These are phyloP conservation scores for Zeuzera pyrina DNA, from an alignment of 2,888 invertebrate genomes.

Conservation along the genomic window DNA sequence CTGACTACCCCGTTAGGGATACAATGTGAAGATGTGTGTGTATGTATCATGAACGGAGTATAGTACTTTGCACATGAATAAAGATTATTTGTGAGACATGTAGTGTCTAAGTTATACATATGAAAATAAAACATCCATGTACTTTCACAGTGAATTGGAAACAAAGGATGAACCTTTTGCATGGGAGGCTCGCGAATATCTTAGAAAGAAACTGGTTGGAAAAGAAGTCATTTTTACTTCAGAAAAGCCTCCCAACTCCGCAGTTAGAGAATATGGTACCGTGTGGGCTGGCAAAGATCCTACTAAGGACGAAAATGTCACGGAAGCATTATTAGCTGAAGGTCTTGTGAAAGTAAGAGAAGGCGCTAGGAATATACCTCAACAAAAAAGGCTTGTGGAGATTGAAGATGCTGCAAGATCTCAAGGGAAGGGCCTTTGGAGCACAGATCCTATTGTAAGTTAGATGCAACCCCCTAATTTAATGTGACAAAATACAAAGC, in stretches of 20 bases:
- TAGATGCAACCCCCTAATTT: too few species aligned
- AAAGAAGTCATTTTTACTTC: slow-evolving; percentile 89
- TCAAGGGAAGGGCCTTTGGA: slow-evolving; percentile 90
- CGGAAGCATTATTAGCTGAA: slow-evolving; percentile 89
- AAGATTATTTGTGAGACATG: too few species aligned
- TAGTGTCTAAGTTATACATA: too few species aligned
- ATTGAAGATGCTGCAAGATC: slow-evolving; percentile 92
- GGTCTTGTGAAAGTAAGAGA: slow-evolving; percentile 88
- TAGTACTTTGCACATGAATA: too few species aligned
- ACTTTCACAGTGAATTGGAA: slow-evolving; percentile 75
- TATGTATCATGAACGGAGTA: too few species aligned
- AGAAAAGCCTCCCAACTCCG: slow-evolving; percentile 87
- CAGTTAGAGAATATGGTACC: slow-evolving; percentile 88
- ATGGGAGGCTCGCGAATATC: slow-evolving; percentile 97
- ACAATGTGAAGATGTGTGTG: too few species aligned
- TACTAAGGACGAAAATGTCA: slow-evolving; percentile 87
- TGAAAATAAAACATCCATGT: too few species aligned
- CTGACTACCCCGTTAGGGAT: too few species aligned
- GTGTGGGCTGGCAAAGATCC: slow-evolving; percentile 89
- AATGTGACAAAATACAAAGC: too few species aligned
- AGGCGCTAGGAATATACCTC: slow-evolving; percentile 73
- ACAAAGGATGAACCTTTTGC: slow-evolving; percentile 94
- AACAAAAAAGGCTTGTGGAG: slow-evolving; percentile 80
- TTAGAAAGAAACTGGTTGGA: slow-evolving; percentile 93
- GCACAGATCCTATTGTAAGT: too few species aligned